phyloP scores from a whole-genome alignment of 2,797 vertebrate genomes.

The Cetoscarus ocellatus region DNA sequence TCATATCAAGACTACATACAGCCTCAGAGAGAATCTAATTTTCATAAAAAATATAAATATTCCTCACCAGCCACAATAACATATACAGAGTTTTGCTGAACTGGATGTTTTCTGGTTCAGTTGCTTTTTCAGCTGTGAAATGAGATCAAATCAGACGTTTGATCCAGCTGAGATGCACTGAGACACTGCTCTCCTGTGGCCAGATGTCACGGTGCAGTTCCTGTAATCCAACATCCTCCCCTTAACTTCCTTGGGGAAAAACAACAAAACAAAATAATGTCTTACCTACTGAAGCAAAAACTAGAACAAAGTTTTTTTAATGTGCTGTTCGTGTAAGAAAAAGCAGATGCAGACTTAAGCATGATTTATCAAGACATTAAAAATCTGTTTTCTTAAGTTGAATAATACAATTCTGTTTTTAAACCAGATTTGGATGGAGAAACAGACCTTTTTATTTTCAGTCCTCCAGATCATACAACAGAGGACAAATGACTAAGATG shows the following conservation, averaged over 20 bases:
- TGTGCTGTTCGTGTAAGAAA: too few species aligned
- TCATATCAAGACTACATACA: neutral
- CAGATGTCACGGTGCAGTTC: conserved; percentile 25
- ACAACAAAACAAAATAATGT: too few species aligned
- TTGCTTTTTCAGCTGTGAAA: neutral
- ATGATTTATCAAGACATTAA: too few species aligned
- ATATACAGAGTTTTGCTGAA: neutral
- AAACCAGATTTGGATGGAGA: too few species aligned
- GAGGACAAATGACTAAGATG: too few species aligned
- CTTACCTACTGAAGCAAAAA: too few species aligned
- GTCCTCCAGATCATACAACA: too few species aligned
- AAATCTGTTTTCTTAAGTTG: too few species aligned
- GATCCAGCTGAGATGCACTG: neutral
- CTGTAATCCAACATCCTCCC: neutral
- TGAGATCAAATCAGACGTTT: conserved; percentile 7
- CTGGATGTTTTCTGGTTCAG: neutral
- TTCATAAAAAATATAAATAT: neutral
- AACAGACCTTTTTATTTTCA: too few species aligned
- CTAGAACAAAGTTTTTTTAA: too few species aligned
- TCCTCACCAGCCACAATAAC: neutral
- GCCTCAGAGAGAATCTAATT: neutral
- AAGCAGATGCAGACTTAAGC: too few species aligned
- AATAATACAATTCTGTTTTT: too few species aligned
- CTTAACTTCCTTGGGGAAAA: neutral
- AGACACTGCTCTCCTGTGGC: conserved; percentile 70